Percentiles rank a stretch among this genome's conserved stretches.
Evolutionary conservation across 2,888 invertebrate genomes (phyloP).

Genomic region (Xestia xanthographa): DNA sequence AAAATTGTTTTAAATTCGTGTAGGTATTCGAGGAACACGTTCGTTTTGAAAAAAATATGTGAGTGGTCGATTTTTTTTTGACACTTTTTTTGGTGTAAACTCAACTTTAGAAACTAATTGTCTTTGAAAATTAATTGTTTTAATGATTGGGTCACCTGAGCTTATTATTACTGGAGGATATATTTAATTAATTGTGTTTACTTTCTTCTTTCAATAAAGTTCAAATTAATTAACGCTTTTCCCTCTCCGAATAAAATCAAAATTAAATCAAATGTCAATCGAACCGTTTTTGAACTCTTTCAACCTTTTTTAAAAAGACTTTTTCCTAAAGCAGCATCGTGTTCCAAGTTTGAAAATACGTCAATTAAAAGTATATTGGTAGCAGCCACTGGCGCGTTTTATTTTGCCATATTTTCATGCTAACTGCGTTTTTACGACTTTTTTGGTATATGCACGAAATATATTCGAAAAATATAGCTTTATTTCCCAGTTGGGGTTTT

Average conservation of each 20-base stretch:
- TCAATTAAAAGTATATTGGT: constrained; percentile 60
- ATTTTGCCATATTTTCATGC: constrained; percentile 27
- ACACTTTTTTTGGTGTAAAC: not conserved
- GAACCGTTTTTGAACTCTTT: constrained; percentile 8
- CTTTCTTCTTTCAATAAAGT: not conserved
- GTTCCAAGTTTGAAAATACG: constrained; percentile 54
- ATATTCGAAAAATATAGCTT: constrained; percentile 32
- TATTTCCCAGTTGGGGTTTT: constrained; percentile 23
- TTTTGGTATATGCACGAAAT: constrained; percentile 34
- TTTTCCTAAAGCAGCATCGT: constrained; percentile 16
- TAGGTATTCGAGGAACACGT: not conserved
- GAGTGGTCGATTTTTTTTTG: not conserved
- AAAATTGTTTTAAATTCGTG: constrained; percentile 8
- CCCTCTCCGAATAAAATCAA: constrained; percentile 8
- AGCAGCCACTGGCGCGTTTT: constrained; percentile 37
- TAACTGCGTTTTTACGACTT: constrained; percentile 33
- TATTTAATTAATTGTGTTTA: not conserved
- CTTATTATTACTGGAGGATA: not conserved
- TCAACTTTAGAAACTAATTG: too few species aligned
- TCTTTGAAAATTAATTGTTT: too few species aligned
- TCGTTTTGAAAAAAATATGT: not conserved
- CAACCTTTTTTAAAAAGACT: not conserved
- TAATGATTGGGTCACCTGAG: not conserved
- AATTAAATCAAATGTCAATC: constrained; percentile 6
- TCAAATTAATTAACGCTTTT: constrained; percentile 2